Base-by-base conservation (phyloP, 2,888 invertebrate genomes). In the Sinelater perroti region DNA sequence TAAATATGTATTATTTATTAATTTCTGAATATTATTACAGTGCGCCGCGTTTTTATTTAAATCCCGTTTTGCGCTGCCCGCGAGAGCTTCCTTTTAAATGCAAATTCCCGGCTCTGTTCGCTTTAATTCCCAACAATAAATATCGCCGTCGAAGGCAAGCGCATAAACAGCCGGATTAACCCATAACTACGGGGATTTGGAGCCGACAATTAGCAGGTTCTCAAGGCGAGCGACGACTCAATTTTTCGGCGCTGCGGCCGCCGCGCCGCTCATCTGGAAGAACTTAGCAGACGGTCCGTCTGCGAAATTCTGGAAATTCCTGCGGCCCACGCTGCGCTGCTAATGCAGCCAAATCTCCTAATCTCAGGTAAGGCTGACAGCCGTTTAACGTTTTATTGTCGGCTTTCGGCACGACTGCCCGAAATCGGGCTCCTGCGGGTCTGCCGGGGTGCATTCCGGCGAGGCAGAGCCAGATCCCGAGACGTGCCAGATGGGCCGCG, bases 321-420 rank as follows among this genome's bases (percentile, higher is more conserved):
- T 50, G 8, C 28, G 18, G 30, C 28, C 28, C 57, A 46, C 21
- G 57, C 57, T 57, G 57, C 7, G 57, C 16, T 31, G 35, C 14
- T n/a, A n/a, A n/a, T n/a, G n/a, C 40, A 21, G 49, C 49, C 50
- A 49, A 42, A 57, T 57, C 57, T 46, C 45, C n/a, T n/a, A n/a
- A 46, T 36, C 36, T 56, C 44, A 45, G 50, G 13, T 55, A 28
- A 47, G 20, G 17, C 38, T 38, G 56, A 51, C 51, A 52, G 40
- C 31, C 46, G 42, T 47, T 57, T 28, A 45, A 10, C 18, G 35
- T 38, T 46, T 17, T 52, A 47, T 54, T 46, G 40, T 46, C 54
- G 28, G 24, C 40, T 46, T 54, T 54, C 36, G 31, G 40, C 47
- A 30, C 26, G 47, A 47, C 21, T 53, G 44, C 46, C n/a, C 42